These are phyloP conservation scores for Podargus strigoides DNA, from an alignment of 2,797 vertebrate genomes.

Conservation along the genomic window DNA sequence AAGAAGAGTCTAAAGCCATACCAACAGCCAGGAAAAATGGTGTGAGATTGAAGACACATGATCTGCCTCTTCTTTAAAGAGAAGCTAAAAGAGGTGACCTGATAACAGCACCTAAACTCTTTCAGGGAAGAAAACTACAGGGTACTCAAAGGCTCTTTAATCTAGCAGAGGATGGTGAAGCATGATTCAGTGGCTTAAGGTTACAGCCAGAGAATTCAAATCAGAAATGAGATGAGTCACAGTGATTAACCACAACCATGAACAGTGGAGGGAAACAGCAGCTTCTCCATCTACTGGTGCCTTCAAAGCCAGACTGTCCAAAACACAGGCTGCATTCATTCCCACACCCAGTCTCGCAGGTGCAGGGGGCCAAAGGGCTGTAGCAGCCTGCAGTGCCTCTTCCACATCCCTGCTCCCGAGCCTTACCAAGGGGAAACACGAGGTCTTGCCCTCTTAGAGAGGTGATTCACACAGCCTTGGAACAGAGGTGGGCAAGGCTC, in stretches of 20 bases:
- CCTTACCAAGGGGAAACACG: fast-evolving
- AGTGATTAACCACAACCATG: neutral
- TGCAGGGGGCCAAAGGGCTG: neutral
- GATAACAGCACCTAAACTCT: neutral
- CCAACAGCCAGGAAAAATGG: neutral
- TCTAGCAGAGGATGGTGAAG: neutral
- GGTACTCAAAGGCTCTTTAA: neutral
- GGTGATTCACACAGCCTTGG: neutral
- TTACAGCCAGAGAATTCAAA: neutral
- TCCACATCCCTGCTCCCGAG: neutral
- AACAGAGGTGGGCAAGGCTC: neutral
- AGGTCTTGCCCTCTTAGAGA: neutral
- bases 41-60: neutral
- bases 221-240: neutral
- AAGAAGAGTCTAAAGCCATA: neutral
- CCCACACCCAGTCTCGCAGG: too few species aligned
- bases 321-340: neutral
- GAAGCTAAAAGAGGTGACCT: neutral
- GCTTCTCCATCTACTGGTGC: neutral
- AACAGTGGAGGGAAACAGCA: neutral
- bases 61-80: neutral
- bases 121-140: neutral
- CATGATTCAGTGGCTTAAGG: neutral
- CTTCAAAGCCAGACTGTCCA: neutral
- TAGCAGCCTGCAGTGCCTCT: neutral